Conservation (phyloP, 2,888 invertebrate genomes). For the Aelia acuminata region DNA sequence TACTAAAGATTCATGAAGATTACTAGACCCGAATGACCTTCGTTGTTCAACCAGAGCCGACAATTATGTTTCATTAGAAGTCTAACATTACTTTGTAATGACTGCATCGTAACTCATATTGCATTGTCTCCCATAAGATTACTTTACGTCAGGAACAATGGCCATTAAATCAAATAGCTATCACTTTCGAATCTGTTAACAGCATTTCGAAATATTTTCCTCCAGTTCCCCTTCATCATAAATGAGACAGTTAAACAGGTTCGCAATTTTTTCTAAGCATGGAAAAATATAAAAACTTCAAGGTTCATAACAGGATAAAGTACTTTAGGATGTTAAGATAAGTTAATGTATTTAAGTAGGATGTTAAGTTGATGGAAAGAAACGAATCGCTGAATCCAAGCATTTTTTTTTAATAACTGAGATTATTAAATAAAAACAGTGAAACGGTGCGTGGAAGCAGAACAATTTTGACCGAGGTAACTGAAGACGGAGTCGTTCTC, state of each 20-base stretch:
- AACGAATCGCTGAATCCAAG: background rate
- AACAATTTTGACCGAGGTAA: too few relatives aligned
- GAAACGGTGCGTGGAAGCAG: too few relatives aligned
- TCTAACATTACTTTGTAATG: background rate
- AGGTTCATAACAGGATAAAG: background rate
- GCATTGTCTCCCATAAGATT: background rate
- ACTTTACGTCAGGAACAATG: background rate
- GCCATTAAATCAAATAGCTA: slow-evolving; percentile 13
- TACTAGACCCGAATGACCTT: background rate
- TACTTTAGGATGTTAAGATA: background rate
- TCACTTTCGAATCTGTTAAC: background rate
- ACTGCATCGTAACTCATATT: background rate
- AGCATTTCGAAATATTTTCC: background rate
- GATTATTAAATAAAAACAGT: too few relatives aligned
- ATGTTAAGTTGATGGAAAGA: too few relatives aligned
- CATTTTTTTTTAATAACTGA: too few relatives aligned
- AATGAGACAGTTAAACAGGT: background rate
- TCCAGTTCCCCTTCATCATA: background rate
- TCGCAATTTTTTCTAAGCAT: background rate
- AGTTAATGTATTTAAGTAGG: background rate
- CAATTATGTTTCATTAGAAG: background rate
- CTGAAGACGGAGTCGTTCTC: too few relatives aligned
- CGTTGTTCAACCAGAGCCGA: background rate
- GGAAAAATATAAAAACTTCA: background rate
- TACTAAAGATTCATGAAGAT: too few relatives aligned